A percentile compares a stretch with the other conserved stretches of the same genome.
phyloP scores from a whole-genome alignment of 2,113 vertebrate genomes.

The Diadophis punctatus region DNA sequence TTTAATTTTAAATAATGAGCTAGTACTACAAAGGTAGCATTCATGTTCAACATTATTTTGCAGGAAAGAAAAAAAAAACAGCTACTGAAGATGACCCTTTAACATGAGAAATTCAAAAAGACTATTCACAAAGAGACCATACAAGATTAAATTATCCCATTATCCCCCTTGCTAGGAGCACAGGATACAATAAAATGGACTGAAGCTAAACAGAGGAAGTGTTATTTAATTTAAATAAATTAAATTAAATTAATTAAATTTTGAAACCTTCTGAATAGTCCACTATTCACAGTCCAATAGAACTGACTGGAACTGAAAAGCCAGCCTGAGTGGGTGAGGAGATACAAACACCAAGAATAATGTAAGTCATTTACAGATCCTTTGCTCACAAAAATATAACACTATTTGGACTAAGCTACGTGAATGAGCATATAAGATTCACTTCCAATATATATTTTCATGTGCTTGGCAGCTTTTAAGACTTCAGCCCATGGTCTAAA shows the following conservation, averaged over 20 bases:
- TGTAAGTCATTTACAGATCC: neutral
- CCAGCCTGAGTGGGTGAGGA: too few relatives aligned
- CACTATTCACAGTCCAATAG: neutral
- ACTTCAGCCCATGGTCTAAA: neutral
- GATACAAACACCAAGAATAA: neutral
- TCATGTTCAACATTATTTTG: neutral
- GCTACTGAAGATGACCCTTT: neutral
- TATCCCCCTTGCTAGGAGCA: neutral
- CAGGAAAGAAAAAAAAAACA: neutral
- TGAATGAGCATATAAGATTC: neutral
- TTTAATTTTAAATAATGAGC: neutral
- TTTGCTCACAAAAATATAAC: neutral
- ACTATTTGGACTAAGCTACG: neutral
- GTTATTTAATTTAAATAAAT: neutral
- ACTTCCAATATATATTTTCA: neutral
- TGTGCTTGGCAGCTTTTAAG: neutral
- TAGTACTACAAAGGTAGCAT: neutral
- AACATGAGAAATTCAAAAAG: neutral
- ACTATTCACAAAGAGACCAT: neutral
- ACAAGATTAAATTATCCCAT: neutral
- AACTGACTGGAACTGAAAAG: neutral
- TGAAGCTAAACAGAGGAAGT: neutral
- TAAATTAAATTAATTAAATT: neutral
- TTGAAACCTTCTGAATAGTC: neutral
- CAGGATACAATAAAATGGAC: neutral